Evolutionary conservation across 2,888 invertebrate genomes (phyloP), one percentile per base, ranked within the genome.

Genomic region (Xestobium rufovillosum): DNA sequence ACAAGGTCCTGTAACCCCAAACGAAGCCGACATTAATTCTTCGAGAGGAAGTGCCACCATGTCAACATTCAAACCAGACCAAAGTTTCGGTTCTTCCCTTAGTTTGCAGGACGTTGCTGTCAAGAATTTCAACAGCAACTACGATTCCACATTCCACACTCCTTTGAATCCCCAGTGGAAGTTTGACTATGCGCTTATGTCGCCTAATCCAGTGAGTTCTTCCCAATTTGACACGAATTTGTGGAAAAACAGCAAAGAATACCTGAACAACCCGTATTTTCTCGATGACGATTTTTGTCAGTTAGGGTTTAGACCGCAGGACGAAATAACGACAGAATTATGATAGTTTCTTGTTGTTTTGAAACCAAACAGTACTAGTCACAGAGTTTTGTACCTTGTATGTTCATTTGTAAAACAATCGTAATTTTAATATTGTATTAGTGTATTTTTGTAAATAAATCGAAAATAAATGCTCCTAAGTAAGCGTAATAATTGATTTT

Each of bases 241-340:
- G 14, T 66, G 65, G 65, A 60, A 56, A 39, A 64, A 55, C 34
- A 65, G 62, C 42, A 64, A 61, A 46, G 65, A 67, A 44, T 63
- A 57, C 45, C 52, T 65, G 30, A 60, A 56, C 55, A 71, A 76
- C 55, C 76, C 78, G 36, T 70, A 80, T 31, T 80, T 81, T 75
- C 63, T 82, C 39, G 86, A 83, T 55, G 83, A 87, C 55, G 87
- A 87, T 64, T 82, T 85, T 58, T 81, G 82, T 53, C 83, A 84
- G 59, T 74, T 88, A 63, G 85, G 86, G 39, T 83, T 85, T 63
- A 73, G 88, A 55, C 88, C 88, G 31, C 88, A 88, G 67, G 88
- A 88, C 66, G 87, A 88, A 69, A 83, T 87, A 52, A 87, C 87
- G 55, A 87, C 87, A 55, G 87, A 87, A 72, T 74, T 86, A 65